Base-by-base conservation (phyloP, 1,140 invertebrate genomes). In the Camponotus pennsylvanicus region DNA sequence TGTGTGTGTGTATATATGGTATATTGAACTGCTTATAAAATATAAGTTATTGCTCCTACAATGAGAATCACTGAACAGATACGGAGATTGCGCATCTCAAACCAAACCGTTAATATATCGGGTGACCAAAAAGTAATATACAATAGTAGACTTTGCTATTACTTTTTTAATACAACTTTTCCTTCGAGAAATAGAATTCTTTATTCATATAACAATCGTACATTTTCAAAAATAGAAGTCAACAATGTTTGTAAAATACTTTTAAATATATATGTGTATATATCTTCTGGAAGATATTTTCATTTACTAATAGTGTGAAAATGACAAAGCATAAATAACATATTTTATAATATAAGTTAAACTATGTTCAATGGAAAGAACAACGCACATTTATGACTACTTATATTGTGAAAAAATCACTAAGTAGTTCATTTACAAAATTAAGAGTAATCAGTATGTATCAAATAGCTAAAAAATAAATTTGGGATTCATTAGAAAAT, bases 201-300 rank as follows among this genome's bases (percentile, higher is more conserved):
- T 80, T 80, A 80, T 80, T 80, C 59, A 32, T 67, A 4, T 69
- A 80, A 80, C 78, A 45, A 7, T 40, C 21, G 3, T 70, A 80
- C 34, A 70, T 80, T 80, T 80, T 57, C 34, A 70, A 80, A 80
- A 80, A 80, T 80, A 80, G 63, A 79, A 15, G 7, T 67, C 13
- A 40, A 69, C 45, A 80, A 9, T 70, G 27, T 80, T 15, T 69
- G 8, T 42, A 27, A 79, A 52, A 55, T 59, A 52, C 15, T 32
- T 55, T 21, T 57, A 13, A 69, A 27, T 80, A 69, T 57, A 37
- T 40, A 15, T 27, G 42, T 15, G 57, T 7, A 70, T 70, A 40
- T 55, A 79, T 66, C 42, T 70, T 59, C 18, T 59, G 3, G 49
- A 80, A 69, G 27, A 79, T 79, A 69, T 80, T 69, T 57, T 77